Evolutionary conservation across 2,888 invertebrate species (phyloP).

Genomic region (Drosophila borealis): DNA sequence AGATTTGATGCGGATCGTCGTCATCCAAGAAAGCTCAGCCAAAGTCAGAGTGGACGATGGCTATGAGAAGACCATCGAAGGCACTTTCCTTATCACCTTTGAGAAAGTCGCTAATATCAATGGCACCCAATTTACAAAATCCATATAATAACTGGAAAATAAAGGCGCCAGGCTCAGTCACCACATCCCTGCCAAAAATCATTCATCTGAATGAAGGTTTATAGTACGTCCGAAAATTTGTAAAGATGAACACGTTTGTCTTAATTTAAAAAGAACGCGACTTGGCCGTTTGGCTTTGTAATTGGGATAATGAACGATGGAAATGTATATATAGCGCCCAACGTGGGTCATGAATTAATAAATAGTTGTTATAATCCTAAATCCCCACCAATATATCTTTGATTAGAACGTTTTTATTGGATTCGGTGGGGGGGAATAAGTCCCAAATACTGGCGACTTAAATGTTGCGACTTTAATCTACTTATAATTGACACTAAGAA

Average conservation of each 20-base stretch:
- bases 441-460: not conserved
- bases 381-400: conserved; percentile 3
- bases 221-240: conserved; percentile 7
- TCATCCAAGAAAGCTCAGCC: conserved; percentile 28
- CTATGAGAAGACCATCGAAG: conserved; percentile 52
- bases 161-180: conserved; percentile 24
- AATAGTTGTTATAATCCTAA: conserved; percentile 2
- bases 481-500: conserved; percentile 57
- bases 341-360: not conserved
- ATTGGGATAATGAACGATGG: not conserved
- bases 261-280: not conserved
- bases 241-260: not conserved
- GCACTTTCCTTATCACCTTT: conserved; percentile 59
- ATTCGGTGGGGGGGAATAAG: conserved; percentile 12
- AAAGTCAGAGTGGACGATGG: conserved; percentile 47
- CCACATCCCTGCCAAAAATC: conserved; percentile 8
- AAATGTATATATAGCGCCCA: conserved; percentile 12
- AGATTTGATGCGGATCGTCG: conserved; percentile 18
- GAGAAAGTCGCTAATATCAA: conserved; percentile 56
- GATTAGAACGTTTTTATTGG: conserved; percentile 17
- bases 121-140: conserved; percentile 32
- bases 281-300: conserved; percentile 12
- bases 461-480: conserved; percentile 32
- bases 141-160: conserved; percentile 14
- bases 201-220: not conserved